Evolutionary conservation across 1,140 invertebrate species (phyloP), one percentile per base, ranked within the genome.

Genomic region (Oscheius sp.): DNA sequence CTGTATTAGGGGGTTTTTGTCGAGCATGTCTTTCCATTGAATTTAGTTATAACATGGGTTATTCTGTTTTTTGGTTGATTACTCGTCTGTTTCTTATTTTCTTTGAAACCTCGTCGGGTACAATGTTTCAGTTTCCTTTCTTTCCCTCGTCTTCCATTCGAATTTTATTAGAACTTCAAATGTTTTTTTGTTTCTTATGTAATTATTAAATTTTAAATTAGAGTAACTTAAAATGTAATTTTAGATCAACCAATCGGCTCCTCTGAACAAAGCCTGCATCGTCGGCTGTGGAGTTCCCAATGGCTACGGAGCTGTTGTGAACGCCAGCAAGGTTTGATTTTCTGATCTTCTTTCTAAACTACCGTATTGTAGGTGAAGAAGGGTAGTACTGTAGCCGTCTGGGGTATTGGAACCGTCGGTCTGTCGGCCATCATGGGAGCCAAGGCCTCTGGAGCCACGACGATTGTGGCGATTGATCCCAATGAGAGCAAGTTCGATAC

Each of bases 381-480:
- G 28, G 91, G 90, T 36, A 91, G 91, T 62, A 92, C 88, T 49
- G 94, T 93, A 84, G 94, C 92, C 23, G 90, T 97, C 74, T 97
- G 93, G 91, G 94, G 94, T 13, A 87, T 97, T 2, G 96, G 96
- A 31, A 93, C 94, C 77, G 95, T 99, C 34, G 96, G 96, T 18
- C 86, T 99, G 42, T 94, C 96, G 68, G 88, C 86, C 32, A 82
- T 91, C n/a, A 89, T 96, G 86, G 96, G 95, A 18, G 96, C 94
- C 82, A 91, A 91, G 83, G 89, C 89, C 65, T 92, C 91, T 61
- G 94, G 94, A 32, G 96, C 95, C 18, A 89, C 89, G 28, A 89
- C 90, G 75, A 91, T 99, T 62, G 95, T 97, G 84, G 96, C 93
- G 61, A 89, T 99, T 77, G 96, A 99, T 86, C 87, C 95, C 38